phyloP scores from a whole-genome alignment of 2,113 vertebrate species.

The Seriola quinqueradiata region DNA sequence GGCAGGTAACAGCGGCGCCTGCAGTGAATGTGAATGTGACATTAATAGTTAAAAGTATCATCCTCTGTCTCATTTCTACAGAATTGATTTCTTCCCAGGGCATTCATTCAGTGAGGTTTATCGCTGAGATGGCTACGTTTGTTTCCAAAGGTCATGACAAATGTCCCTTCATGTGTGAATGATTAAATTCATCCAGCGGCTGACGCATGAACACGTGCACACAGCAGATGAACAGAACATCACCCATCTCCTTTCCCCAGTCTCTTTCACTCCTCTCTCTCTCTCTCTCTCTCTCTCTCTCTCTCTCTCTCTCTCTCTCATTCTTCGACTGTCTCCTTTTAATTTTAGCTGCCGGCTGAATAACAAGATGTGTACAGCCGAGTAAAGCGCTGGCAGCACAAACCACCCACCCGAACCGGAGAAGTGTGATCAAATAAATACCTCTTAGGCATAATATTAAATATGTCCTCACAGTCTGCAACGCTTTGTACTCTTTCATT shows the following conservation, averaged over 20 bases:
- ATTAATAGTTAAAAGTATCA: conserved; percentile 71
- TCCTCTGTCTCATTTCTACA: conserved; percentile 54
- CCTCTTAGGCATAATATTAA: conserved; percentile 64
- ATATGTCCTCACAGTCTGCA: conserved; percentile 47
- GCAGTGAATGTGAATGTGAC: conserved; percentile 62
- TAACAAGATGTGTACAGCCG: conserved; percentile 33
- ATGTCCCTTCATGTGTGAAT: conserved; percentile 79
- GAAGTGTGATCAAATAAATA: conserved; percentile 63
- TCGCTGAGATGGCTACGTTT: conserved; percentile 66
- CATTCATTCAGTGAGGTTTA: conserved; percentile 75
- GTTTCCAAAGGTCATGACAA: conserved; percentile 83
- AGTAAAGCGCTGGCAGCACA: conserved; percentile 18
- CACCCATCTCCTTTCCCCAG: conserved; percentile 7
- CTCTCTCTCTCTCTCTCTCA: not conserved
- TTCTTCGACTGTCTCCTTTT: conserved; percentile 59
- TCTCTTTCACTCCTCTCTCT: conserved; percentile 10
- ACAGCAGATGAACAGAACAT: conserved; percentile 35
- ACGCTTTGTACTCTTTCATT: conserved; percentile 42
- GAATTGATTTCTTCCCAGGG: conserved; percentile 75
- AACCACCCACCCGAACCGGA: conserved; percentile 49
- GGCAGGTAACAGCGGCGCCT: conserved; percentile 11
- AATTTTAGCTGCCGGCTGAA: conserved; percentile 59
- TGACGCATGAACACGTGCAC: conserved; percentile 39
- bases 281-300: not conserved
- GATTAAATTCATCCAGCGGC: conserved; percentile 77